phyloP scores from a whole-genome alignment of 2,113 vertebrate genomes.

The Indicator indicator region DNA sequence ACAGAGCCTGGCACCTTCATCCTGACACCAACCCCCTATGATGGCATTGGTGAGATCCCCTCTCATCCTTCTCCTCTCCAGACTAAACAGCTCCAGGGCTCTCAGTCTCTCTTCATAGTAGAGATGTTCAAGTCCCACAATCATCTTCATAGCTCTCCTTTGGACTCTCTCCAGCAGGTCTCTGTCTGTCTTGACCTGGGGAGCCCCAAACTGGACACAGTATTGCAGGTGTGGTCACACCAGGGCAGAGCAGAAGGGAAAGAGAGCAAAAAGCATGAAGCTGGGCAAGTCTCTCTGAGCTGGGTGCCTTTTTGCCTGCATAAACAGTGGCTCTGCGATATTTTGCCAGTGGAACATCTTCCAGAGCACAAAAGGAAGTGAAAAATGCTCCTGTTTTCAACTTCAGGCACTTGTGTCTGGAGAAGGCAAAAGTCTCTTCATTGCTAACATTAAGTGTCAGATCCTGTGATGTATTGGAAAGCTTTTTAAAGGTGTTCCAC shows the following conservation, averaged over 20 bases:
- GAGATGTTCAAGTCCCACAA: no score
- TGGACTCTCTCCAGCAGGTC: no score
- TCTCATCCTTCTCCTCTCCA: no score
- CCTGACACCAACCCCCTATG: no score
- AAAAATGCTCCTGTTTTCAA: constrained; percentile 32
- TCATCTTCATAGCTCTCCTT: no score
- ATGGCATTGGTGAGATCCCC: no score
- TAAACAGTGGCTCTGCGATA: not conserved
- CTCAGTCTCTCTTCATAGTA: no score
- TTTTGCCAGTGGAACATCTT: not conserved
- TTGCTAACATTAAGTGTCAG: constrained; percentile 51
- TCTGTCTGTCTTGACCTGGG: no score
- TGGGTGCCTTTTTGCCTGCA: not conserved
- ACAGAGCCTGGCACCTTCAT: no score
- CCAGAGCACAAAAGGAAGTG: constrained; percentile 13
- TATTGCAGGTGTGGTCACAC: no score
- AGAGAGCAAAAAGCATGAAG: not conserved
- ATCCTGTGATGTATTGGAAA: constrained; percentile 59
- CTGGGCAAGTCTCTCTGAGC: not conserved
- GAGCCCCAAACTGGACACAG: no score
- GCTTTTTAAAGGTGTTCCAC: constrained; percentile 67
- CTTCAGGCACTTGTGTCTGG: constrained; percentile 10
- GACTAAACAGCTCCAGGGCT: no score
- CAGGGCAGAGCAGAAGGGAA: not conserved
- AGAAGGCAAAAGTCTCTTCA: constrained; percentile 63